These are phyloP conservation scores for Enteromius argenteus DNA, from an alignment of 2,797 vertebrate genomes.

Conservation along the genomic window DNA sequence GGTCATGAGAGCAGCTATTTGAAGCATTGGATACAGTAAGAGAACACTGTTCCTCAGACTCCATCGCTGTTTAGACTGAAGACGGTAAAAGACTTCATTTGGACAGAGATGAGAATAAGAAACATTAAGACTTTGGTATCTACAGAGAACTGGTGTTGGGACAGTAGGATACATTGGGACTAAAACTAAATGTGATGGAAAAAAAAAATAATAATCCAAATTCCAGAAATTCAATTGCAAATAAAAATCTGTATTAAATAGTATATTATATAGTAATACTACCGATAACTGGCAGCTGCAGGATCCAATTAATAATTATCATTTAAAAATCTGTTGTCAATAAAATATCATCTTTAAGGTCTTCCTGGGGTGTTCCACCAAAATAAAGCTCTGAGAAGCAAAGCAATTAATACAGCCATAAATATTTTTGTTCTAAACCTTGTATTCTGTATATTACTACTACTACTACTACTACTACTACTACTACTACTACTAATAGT, in stretches of 20 bases:
- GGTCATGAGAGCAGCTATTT: conserved; percentile 67
- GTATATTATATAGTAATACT: not conserved
- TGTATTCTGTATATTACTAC: too few species aligned
- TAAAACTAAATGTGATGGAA: not conserved
- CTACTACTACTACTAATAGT: too few species aligned
- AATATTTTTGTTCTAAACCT: not conserved
- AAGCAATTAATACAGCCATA: not conserved
- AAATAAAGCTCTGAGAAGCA: not conserved
- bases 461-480: too few species aligned
- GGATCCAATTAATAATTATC: not conserved
- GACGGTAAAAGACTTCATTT: conserved; percentile 14
- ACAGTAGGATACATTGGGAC: not conserved
- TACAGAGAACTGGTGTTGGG: not conserved
- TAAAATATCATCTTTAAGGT: not conserved
- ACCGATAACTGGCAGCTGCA: not conserved
- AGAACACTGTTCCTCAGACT: conserved; percentile 46
- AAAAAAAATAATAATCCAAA: too few species aligned
- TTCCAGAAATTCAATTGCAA: not conserved
- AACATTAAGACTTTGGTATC: not conserved
- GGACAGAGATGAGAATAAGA: not conserved
- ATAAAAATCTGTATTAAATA: not conserved
- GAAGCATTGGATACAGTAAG: conserved; percentile 49
- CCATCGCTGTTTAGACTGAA: conserved; percentile 26
- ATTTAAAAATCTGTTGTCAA: not conserved
- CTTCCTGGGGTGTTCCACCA: not conserved